Evolutionary conservation across 2,797 vertebrate species (phyloP).

Genomic region (Sebastes cheni): DNA sequence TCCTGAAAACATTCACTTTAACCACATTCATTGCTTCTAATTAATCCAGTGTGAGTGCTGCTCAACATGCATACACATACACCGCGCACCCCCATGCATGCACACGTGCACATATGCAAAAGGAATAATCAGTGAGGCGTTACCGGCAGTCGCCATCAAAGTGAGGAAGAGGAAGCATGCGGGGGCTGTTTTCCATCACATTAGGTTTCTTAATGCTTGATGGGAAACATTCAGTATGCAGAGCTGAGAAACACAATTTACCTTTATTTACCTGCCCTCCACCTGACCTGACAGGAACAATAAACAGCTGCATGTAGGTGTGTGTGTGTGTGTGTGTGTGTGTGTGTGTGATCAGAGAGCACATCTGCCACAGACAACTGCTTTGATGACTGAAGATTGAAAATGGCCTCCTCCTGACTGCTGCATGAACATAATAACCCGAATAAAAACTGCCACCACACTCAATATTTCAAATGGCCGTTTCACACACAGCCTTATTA

Average conservation of each 20-base stretch:
- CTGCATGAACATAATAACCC: conserved; percentile 19
- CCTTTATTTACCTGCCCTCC: conserved; percentile 25
- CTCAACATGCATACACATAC: not conserved
- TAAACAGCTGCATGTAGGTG: conserved; percentile 21
- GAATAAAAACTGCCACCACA: conserved; percentile 14
- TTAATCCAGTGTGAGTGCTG: not conserved
- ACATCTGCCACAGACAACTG: conserved; percentile 35
- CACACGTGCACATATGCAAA: not conserved
- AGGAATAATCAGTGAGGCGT: conserved; percentile 5
- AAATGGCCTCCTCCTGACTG: conserved; percentile 23
- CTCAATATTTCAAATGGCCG: conserved; percentile 14
- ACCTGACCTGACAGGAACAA: conserved; percentile 18
- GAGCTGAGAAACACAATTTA: conserved; percentile 1
- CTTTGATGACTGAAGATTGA: conserved; percentile 42
- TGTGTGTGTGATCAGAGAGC: conserved; percentile 15
- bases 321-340: not conserved
- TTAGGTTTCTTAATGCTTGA: conserved; percentile 12
- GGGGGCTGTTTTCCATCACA: conserved; percentile 13
- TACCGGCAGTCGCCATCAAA: not conserved
- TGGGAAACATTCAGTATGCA: conserved; percentile 3
- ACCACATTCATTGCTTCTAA: not conserved
- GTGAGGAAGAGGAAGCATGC: not conserved
- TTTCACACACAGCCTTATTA: conserved; percentile 13
- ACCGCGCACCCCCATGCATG: not conserved
- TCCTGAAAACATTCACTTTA: not conserved